Percentiles rank a stretch among this genome's conserved stretches.
Conservation (phyloP, 2,797 vertebrate genomes). For the Euthynnus affinis region DNA sequence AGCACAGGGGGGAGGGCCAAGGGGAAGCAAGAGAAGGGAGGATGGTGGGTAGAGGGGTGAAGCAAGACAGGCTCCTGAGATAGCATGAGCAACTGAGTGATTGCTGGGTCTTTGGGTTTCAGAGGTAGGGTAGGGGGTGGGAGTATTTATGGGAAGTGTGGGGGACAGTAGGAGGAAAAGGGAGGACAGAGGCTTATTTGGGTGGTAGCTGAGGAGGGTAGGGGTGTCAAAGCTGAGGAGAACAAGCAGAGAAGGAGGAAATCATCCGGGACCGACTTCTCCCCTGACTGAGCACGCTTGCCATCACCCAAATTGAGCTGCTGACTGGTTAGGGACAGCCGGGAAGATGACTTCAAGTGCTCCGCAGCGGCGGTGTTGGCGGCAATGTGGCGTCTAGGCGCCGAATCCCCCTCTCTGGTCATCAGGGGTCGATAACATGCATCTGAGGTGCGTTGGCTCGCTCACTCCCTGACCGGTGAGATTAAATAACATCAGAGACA, state of each 20-base stretch:
- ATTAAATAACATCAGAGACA: conserved; percentile 85
- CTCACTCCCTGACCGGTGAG: conserved; percentile 74
- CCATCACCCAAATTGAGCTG: conserved; percentile 81
- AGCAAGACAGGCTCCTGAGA: conserved; percentile 79
- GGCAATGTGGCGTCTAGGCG: conserved; percentile 58
- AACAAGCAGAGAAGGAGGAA: conserved; percentile 72
- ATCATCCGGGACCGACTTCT: conserved; percentile 81
- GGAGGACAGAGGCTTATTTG: conserved; percentile 67
- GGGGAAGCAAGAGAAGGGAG: conserved; percentile 45
- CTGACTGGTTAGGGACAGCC: conserved; percentile 70
- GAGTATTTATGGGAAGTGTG: conserved; percentile 38
- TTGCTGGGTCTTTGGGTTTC: conserved; percentile 75
- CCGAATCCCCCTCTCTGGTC: conserved; percentile 70
- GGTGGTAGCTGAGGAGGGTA: conserved; percentile 64
- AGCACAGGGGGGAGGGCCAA: conserved; percentile 20
- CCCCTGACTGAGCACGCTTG: conserved; percentile 79
- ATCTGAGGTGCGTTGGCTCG: conserved; percentile 68
- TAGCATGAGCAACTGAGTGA: conserved; percentile 81
- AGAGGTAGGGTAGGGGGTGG: conserved; percentile 39
- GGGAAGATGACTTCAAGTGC: conserved; percentile 56
- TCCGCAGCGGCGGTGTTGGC: conserved; percentile 47
- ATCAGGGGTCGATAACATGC: conserved; percentile 81
- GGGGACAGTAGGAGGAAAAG: conserved; percentile 30
- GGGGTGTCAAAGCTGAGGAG: conserved; percentile 60
- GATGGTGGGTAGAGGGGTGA: conserved; percentile 43